Evolutionary conservation across 1,140 invertebrate genomes (phyloP), one percentile per base, ranked within the genome.

Genomic region (Bombus ignitus): DNA sequence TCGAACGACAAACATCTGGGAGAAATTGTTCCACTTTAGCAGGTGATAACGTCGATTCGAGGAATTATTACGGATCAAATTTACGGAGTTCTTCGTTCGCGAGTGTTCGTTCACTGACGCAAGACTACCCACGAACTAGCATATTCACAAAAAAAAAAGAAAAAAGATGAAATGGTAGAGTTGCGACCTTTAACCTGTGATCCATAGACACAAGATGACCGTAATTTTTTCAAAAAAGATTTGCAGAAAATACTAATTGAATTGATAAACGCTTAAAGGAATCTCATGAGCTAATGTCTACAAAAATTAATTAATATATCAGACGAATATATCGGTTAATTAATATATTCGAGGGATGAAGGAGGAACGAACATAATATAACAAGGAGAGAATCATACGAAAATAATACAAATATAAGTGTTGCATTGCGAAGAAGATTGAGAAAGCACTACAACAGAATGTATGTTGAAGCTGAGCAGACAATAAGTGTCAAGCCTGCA

Each of bases 61-160:
- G 39, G 75, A 78, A 79, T 44, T 57, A 73, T 72, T 53, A 85
- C 42, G 44, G 39, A 72, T 73, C 57, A 80, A 53, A 85, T 89
- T 89, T 86, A 86, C 75, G 65, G 62, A 53, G 57, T 81, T 65
- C 53, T 42, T 44, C 66, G 57, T 47, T 44, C 73, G 57, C 32
- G 53, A 28, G 53, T 73, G 32, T 39, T 77, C 39, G 73, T 44
- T 53, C 42, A 18, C 70, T 84, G 85, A 85, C 82, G 88, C 39
- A 89, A 79, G 89, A 66, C 59, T 65, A 81, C 70, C 72, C 42
- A 65, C 87, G 71, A 81, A 28, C 84, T 70, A 74, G 42, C 84
- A 66, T 86, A 62, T 68, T 37, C 25, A 53, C n/a, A 2, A 73
- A 59, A 12, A 59, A 28, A 57, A 22, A 22, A 28, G 1, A 1